Base-by-base conservation (phyloP, 1,140 invertebrate species). In the Coboldia fuscipes region DNA sequence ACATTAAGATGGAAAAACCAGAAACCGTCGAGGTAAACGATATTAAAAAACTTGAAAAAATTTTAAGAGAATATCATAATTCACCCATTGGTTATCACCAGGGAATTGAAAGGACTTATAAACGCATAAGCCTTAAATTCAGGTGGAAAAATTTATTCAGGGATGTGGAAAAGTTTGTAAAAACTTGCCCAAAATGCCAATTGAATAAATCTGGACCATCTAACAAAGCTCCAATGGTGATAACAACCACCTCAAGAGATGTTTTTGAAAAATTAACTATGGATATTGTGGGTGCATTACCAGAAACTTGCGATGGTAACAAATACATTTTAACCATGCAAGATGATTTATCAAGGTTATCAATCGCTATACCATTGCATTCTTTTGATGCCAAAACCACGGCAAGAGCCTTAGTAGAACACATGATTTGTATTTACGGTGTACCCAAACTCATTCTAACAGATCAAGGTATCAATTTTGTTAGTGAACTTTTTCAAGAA, bases 61-160 rank as follows among this genome's bases (percentile, higher is more conserved):
- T n/a, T n/a, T n/a, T n/a, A n/a, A n/a, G n/a, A n/a, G n/a, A n/a
- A n/a, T n/a, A n/a, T n/a, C n/a, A n/a, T n/a, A n/a, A n/a, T n/a
- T n/a, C n/a, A n/a, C n/a, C n/a, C n/a, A n/a, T n/a, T n/a, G n/a
- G n/a, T n/a, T n/a, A n/a, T n/a, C n/a, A n/a, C n/a, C n/a, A n/a
- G n/a, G n/a, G n/a, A n/a, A n/a, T n/a, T n/a, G n/a, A n/a, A n/a
- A n/a, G n/a, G n/a, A n/a, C n/a, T n/a, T n/a, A n/a, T n/a, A n/a
- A n/a, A n/a, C n/a, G n/a, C n/a, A n/a, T n/a, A n/a, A n/a, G n/a
- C n/a, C n/a, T n/a, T n/a, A n/a, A n/a, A n/a, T n/a, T n/a, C n/a
- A n/a, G n/a, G n/a, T 45, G 35, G 42, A 30, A 37, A 19, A 35
- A 29, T 2, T 38, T 46, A 38, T 40, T 35, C 4, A 28, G 16